phyloP scores from a whole-genome alignment of 2,888 invertebrate species.

The Pardosa pseudoannulata region DNA sequence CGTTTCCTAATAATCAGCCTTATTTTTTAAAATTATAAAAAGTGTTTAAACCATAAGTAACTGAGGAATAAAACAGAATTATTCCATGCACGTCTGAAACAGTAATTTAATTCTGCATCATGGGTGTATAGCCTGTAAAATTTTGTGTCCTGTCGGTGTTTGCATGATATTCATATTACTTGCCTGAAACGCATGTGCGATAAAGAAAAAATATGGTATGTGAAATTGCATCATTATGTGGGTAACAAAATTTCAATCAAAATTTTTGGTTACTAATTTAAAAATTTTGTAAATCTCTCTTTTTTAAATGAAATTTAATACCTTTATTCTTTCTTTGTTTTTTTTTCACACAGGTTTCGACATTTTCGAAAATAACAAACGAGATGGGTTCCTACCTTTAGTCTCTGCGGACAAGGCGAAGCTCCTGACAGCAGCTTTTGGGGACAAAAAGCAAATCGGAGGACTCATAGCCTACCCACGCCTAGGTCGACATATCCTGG shows the following conservation, averaged over 20 bases:
- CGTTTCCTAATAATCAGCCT: background rate
- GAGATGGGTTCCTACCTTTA: slow-evolving; percentile 64
- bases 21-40: too few relatives aligned
- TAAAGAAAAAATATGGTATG: background rate
- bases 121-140: background rate
- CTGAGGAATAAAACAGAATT: too few relatives aligned
- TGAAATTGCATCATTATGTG: too few relatives aligned
- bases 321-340: background rate
- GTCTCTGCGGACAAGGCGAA: slow-evolving; percentile 42
- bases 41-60: too few relatives aligned
- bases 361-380: slow-evolving; percentile 61
- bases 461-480: slow-evolving; percentile 57
- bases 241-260: too few relatives aligned
- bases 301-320: background rate
- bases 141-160: background rate
- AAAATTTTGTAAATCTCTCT: too few relatives aligned
- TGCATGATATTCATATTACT: background rate
- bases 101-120: background rate
- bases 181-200: slow-evolving; percentile 3
- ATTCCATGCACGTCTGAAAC: background rate
- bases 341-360: slow-evolving; percentile 57
- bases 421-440: slow-evolving; percentile 30
- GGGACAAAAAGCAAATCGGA: background rate
- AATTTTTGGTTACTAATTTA: too few relatives aligned
- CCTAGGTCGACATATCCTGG: slow-evolving; percentile 33